phyloP scores from a whole-genome alignment of 2,113 vertebrate species.

The Nipponia nippon region DNA sequence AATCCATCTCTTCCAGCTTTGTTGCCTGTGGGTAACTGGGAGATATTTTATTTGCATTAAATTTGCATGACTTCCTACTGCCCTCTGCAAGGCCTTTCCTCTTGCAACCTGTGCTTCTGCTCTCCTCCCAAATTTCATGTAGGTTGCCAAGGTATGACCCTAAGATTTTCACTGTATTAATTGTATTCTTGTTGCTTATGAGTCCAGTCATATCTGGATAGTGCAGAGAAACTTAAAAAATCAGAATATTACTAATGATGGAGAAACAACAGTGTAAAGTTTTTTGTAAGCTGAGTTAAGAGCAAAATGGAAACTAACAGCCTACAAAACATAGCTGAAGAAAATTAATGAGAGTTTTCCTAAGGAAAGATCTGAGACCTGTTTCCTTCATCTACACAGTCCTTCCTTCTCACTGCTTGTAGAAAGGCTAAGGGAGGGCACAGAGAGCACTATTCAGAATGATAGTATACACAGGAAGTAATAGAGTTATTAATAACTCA shows the following conservation, averaged over 20 bases:
- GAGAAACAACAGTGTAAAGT: not conserved
- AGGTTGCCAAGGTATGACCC: not conserved
- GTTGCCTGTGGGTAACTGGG: not conserved
- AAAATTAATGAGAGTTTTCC: not conserved
- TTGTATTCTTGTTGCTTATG: not conserved
- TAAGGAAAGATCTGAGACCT: not conserved
- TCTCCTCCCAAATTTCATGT: not conserved
- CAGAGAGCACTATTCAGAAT: not conserved
- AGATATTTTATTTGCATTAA: slow-evolving; percentile 13
- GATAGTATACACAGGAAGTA: not conserved
- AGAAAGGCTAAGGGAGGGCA: not conserved
- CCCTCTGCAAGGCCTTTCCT: not conserved
- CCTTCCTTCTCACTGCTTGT: not conserved
- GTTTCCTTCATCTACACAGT: not conserved
- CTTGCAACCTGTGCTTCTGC: not conserved
- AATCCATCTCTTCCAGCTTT: not conserved
- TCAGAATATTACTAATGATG: not conserved
- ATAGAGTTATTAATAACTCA: not conserved
- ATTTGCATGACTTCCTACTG: not conserved
- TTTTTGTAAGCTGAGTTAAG: not conserved
- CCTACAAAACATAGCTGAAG: not conserved
- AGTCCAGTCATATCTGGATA: not conserved
- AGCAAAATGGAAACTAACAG: not conserved
- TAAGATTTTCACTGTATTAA: not conserved
- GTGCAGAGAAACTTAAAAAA: not conserved